Conservation (phyloP, 2,113 vertebrate species). For the Pluvialis apricaria region DNA sequence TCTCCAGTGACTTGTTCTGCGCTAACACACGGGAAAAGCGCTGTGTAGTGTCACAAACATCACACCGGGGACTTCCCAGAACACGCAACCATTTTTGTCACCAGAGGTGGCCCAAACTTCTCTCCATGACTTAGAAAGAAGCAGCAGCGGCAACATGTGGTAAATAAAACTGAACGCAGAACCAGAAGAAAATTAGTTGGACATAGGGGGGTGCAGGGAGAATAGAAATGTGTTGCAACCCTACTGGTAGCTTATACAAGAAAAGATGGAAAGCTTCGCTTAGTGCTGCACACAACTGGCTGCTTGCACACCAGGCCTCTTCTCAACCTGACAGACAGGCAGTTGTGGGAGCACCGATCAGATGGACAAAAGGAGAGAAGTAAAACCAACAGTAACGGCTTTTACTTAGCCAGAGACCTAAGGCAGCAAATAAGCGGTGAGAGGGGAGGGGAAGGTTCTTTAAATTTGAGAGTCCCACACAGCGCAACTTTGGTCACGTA, state of each 20-base stretch:
- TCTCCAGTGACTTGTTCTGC: accelerated
- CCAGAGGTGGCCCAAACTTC: not conserved
- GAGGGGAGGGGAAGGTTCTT: not conserved
- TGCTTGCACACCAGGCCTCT: not conserved
- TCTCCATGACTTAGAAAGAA: not conserved
- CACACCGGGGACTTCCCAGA: not conserved
- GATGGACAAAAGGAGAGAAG: not conserved
- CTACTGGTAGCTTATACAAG: not conserved
- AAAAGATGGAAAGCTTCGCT: not conserved
- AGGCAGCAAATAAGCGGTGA: not conserved
- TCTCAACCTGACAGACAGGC: not conserved
- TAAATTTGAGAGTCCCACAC: not conserved
- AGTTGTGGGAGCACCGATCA: not conserved
- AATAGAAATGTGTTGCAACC: not conserved
- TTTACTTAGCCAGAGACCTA: not conserved
- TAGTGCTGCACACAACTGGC: not conserved
- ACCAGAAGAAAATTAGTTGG: not conserved
- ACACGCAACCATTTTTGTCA: not conserved
- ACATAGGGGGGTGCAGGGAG: not conserved
- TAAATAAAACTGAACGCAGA: not conserved
- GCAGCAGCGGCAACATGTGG: not conserved
- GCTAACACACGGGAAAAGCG: accelerated
- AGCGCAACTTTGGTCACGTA: not conserved
- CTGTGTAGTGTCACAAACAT: not conserved
- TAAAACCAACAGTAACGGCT: not conserved